Base-by-base conservation (phyloP, 2,113 vertebrate genomes). In the Zosterops borbonicus region DNA sequence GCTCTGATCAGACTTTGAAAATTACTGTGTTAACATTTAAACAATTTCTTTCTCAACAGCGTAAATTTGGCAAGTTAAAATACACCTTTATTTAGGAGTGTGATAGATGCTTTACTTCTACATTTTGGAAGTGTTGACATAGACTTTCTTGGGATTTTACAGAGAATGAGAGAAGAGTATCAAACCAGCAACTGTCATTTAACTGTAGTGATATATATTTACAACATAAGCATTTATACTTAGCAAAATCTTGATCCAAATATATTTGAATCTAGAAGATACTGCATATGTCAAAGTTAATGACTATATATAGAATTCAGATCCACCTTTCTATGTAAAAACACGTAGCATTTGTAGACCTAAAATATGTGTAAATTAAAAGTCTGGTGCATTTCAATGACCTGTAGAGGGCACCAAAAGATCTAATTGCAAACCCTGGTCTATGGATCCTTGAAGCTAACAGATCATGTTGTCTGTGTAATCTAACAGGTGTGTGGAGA, bases 401-500 rank as follows among this genome's bases (percentile, higher is more conserved):
- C 96, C 98, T 97, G 95, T 97, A 98, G 98, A 90, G 98, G 98
- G 98, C 98, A 98, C 96, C 97, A 98, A 95, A 98, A 96, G 98
- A 98, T 97, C 89, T 98, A 63, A 89, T 94, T 98, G 96, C 75
- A 89, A 93, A 52, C 53, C 35, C 28, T 18, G 55, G 67, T 68
- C 83, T 59, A 58, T 88, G 17, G 74, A 49, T 87, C 91, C 90
- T 79, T 95, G 63, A 90, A 94, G 92, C 95, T 97, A 91, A 85
- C 78, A 89, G 93, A 49, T 90, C 95, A 76, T 98, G 50, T 91
- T 95, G 84, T 97, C 93, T 97, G 78, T 97, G 53, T 92, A 95
- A 94, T 98, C 96, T 97, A 97, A 98, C 97, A 99, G 99, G 98
- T 99, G 95, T 98, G 98, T 96, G 98, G 97, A 93, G 99, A 99